Evolutionary conservation across 2,888 invertebrate species (phyloP), one percentile per base, ranked within the genome.

Genomic region (Esperia sulphurella): DNA sequence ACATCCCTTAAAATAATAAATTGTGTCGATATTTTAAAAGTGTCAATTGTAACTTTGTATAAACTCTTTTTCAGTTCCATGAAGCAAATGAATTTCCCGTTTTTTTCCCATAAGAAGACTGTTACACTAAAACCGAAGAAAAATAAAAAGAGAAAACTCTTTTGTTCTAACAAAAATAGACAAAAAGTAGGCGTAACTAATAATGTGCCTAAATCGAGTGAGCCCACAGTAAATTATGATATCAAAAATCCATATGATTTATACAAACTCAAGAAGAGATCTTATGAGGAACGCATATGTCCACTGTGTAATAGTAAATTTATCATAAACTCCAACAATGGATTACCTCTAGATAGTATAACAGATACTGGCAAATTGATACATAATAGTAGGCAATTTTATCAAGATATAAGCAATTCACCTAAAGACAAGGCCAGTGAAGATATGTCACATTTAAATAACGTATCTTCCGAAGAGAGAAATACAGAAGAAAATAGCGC

Each of bases 81-180:
- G 29, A 71, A 63, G 57, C 52, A 61, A n/a, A 63, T 79, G 55
- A 80, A 63, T 58, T 55, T 84, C 53, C 84, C 85, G 71, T 83
- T 83, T 83, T 84, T 84, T 81, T 83, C 72, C 74, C 80, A 55
- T 81, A 71, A 73, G 12, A 74, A 74, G 59, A 51, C 60, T 31
- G 63, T 46, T 10, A 49, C 54, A 45, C 48, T 48, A 29, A 65
- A 67, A 33, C 30, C 57, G 0, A 75, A 71, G 35, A 71, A 68
- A 51, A 58, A 58, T 14, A 75, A 71, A 48, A 79, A 76, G 50
- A 68, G 72, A 43, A 79, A 68, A 51, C 46, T 71, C 0, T 69
- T 74, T 44, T 57, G 57, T 46, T 54, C 65, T 7, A 65, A 59
- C 7, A 63, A 63, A 28, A 41, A 54, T n/a, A n/a, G 35, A 5